Conservation (phyloP, 2,113 vertebrate species). For the Notarius lentiginosus region DNA sequence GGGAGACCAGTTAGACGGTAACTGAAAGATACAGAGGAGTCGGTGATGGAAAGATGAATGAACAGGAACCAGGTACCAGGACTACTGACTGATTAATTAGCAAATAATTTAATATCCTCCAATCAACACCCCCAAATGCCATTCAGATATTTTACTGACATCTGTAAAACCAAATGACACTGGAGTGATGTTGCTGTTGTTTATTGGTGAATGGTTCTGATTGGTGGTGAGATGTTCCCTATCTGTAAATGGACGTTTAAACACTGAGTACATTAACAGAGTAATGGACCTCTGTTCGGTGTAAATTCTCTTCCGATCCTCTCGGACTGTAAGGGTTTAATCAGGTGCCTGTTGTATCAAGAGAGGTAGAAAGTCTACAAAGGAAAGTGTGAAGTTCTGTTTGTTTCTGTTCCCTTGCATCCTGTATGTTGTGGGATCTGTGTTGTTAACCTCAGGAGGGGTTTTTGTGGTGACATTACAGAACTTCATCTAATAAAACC, state of each 20-base stretch:
- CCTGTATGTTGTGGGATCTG: neutral
- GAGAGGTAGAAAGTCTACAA: neutral
- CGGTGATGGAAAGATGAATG: neutral
- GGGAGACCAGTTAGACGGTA: conserved; percentile 94
- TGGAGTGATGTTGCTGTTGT: neutral
- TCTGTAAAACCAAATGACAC: too few species aligned
- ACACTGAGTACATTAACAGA: neutral
- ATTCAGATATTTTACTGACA: neutral
- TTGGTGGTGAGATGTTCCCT: neutral
- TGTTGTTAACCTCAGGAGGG: neutral
- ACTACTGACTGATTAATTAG: neutral
- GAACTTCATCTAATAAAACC: too few species aligned
- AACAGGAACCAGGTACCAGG: neutral
- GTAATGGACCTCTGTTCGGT: neutral
- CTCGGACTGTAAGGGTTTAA: neutral
- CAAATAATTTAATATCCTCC: neutral
- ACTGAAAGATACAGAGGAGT: conserved; percentile 64
- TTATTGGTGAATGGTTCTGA: neutral
- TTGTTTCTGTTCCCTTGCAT: neutral
- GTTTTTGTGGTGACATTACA: neutral
- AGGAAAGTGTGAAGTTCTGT: neutral
- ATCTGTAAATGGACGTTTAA: neutral
- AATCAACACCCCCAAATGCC: neutral
- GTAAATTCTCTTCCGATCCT: neutral
- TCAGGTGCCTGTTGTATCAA: neutral